Base-by-base conservation (phyloP, 1,140 invertebrate species). In the Drosophila oshimai region DNA sequence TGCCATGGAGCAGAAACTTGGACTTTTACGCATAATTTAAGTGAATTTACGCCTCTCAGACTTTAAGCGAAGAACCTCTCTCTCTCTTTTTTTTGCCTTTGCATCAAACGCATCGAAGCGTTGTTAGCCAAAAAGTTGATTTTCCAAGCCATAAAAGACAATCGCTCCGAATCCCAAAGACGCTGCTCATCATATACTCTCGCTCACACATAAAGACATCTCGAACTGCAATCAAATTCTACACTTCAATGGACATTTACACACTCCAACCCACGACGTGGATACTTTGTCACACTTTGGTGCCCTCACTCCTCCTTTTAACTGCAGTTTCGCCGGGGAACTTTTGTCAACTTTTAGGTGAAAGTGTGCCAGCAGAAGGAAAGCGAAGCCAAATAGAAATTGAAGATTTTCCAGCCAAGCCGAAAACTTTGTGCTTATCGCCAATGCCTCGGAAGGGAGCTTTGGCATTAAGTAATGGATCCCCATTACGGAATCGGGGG, bases 141-240 rank as follows among this genome's bases (percentile, higher is more conserved):
- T 87, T 87, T 87, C 81, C 81, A 87, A 87, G 64, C 81, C 81
- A 87, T 87, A 87, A 87, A 87, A 87, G 81, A 87, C 81, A 87
- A 87, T 87, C 76, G 81, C 71, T 36, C 1, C 69, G 72, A 64
- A 44, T 81, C 31, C 31, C 69, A 86, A 68, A 87, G 76, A 44
- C 53, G 71, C 72, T 15, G 71, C 72, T 15, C 72, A 58, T 67
- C 71, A 74, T 64, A 46, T 17, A 71, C 68, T 55, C 74, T 58
- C 58, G 73, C 68, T 51, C 64, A 64, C 78, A 55, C 80, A 84
- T 87, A 87, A 87, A 87, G 81, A 87, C 81, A 87, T 87, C 84
- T 81, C 73, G 58, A 87, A 87, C 57, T 87, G 81, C 81, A 87
- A 87, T 87, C 81, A 87, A 87, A 87, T 87, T 87, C 81, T 87